Evolutionary conservation across 2,797 vertebrate genomes (phyloP).

Genomic region (Petrocephalus sullivani): DNA sequence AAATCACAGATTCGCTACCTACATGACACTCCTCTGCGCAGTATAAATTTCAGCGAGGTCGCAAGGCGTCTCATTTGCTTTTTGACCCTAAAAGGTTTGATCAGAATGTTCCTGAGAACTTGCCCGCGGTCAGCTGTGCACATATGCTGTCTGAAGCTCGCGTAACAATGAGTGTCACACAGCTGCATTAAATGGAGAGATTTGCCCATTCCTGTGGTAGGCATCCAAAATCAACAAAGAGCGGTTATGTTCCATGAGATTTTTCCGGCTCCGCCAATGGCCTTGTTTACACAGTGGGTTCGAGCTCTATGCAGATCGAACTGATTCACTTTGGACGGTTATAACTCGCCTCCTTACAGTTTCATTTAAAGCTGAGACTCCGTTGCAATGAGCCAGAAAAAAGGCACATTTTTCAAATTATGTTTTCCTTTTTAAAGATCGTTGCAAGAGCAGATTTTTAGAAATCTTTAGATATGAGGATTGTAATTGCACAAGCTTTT

Average conservation of each 20-base stretch:
- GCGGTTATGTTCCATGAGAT: conserved; percentile 56
- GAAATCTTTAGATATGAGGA: conserved; percentile 34
- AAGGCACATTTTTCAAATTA: conserved; percentile 40
- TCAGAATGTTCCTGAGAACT: conserved; percentile 13
- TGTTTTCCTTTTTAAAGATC: conserved; percentile 14
- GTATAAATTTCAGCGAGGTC: not conserved
- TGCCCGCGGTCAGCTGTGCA: conserved; percentile 8
- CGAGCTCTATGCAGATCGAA: conserved; percentile 62
- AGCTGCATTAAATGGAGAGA: conserved; percentile 34
- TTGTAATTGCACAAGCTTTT: conserved; percentile 3
- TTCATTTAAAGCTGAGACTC: conserved; percentile 48
- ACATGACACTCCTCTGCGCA: not conserved
- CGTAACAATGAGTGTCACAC: conserved; percentile 51
- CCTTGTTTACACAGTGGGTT: conserved; percentile 69
- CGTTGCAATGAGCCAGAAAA: conserved; percentile 52
- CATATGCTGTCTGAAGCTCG: not conserved
- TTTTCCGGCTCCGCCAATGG: conserved; percentile 65
- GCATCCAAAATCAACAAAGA: conserved; percentile 62
- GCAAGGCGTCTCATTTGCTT: conserved; percentile 2
- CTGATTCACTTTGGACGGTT: conserved; percentile 61
- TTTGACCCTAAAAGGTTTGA: conserved; percentile 15
- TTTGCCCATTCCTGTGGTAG: conserved; percentile 48
- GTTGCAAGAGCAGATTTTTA: conserved; percentile 50
- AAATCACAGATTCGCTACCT: not conserved
- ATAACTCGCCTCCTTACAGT: conserved; percentile 55